phyloP scores from a whole-genome alignment of 2,888 invertebrate genomes.

The Thymelicus sylvestris region DNA sequence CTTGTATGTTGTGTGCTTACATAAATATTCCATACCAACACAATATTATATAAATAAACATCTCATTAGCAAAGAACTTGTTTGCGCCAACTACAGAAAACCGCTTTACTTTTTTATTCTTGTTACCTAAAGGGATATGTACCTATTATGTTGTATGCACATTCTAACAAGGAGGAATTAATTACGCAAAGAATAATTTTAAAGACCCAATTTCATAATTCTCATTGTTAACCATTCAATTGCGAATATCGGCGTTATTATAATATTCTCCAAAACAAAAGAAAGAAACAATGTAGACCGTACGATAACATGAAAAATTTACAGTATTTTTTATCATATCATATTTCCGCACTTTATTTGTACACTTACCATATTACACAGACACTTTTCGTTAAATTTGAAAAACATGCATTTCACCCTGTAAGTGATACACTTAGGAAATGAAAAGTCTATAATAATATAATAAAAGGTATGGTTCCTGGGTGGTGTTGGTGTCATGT shows the following conservation, averaged over 20 bases:
- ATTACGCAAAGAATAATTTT: too few species aligned
- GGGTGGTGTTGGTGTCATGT: constrained; percentile 70
- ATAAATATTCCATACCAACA: background rate
- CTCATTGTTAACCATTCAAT: too few species aligned
- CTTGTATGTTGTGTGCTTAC: background rate
- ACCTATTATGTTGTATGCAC: too few species aligned
- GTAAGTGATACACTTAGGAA: constrained; percentile 72
- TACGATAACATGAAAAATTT: too few species aligned
- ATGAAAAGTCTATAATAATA: constrained; percentile 61
- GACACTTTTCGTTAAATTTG: constrained; percentile 39
- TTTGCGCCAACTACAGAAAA: background rate
- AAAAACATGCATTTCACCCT: constrained; percentile 63
- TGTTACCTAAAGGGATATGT: background rate
- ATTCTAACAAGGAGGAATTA: too few species aligned
- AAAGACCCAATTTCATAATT: too few species aligned
- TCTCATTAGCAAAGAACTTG: background rate
- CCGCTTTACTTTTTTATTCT: background rate
- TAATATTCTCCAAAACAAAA: too few species aligned
- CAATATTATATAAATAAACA: background rate
- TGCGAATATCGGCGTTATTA: too few species aligned
- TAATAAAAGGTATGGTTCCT: constrained; percentile 60
- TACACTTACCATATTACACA: constrained; percentile 31
- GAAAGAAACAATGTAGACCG: too few species aligned
- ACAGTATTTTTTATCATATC: background rate
- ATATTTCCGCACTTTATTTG: constrained; percentile 11